A percentile compares a stretch with the other conserved stretches of the same genome.
These are phyloP conservation scores for Phrynocephalus forsythii DNA, from an alignment of 2,797 vertebrate species.

Conservation along the genomic window DNA sequence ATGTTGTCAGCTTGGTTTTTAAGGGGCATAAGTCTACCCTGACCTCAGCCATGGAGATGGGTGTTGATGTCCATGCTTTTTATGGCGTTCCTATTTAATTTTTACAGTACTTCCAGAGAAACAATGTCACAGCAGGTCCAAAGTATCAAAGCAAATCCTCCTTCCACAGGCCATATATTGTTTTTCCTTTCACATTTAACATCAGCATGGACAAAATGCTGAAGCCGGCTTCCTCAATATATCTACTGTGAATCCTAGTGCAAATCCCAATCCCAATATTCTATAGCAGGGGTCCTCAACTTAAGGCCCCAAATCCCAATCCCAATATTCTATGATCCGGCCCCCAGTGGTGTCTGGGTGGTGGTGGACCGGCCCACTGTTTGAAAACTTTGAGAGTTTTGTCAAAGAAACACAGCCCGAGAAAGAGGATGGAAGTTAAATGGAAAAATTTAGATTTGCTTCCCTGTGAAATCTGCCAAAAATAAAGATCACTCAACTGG, in stretches of 20 bases:
- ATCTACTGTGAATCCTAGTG: not conserved
- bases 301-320: too few species aligned
- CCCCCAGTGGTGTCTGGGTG: too few species aligned
- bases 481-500: slow-evolving; percentile 1
- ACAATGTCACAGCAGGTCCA: not conserved
- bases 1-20: too few species aligned
- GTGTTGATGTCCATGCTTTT: not conserved
- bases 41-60: not conserved
- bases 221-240: not conserved
- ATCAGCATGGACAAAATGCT: not conserved
- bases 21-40: not conserved
- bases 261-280: not conserved
- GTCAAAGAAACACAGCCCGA: slow-evolving; percentile 17
- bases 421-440: slow-evolving; percentile 12
- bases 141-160: not conserved
- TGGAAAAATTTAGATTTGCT: not conserved
- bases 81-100: not conserved
- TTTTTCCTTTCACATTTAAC: not conserved
- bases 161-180: not conserved
- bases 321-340: too few species aligned
- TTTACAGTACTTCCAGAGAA: not conserved
- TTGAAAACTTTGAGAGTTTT: too few species aligned
- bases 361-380: too few species aligned
- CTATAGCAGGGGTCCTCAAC: too few species aligned
- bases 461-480: slow-evolving; percentile 23